Percentiles rank a stretch among this genome's conserved stretches.
Evolutionary conservation across 1,140 invertebrate species (phyloP).

Genomic region (Anastrepha ludens): DNA sequence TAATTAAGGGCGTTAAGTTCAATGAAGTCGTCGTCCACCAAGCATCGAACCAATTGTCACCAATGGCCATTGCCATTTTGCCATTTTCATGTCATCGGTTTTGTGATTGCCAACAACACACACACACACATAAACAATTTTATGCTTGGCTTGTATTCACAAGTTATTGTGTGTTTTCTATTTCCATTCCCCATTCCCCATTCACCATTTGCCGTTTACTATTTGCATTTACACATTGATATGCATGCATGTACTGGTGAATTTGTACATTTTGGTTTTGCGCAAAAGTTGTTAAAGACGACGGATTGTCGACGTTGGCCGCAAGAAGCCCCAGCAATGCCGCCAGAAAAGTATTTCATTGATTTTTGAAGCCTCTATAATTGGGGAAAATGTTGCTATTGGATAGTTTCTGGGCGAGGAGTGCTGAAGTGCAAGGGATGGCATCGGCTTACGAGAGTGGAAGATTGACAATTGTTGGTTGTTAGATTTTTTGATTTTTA

Average conservation of each 20-base stretch:
- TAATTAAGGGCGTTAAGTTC: neutral
- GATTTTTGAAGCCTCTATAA: slow-evolving; percentile 55
- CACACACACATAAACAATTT: neutral
- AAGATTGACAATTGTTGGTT: neutral
- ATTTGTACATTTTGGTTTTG: slow-evolving; percentile 15
- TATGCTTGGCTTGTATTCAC: neutral
- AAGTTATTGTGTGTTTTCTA: neutral
- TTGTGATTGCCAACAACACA: neutral
- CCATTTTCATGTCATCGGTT: neutral
- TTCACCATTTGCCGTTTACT: neutral
- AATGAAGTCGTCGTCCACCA: neutral
- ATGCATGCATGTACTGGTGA: neutral
- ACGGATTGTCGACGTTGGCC: slow-evolving; percentile 45
- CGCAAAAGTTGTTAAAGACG: slow-evolving; percentile 50
- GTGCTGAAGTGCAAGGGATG: neutral
- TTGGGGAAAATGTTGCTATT: slow-evolving; percentile 44
- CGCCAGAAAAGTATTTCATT: slow-evolving; percentile 55
- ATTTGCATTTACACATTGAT: neutral
- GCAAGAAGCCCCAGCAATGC: slow-evolving; percentile 53
- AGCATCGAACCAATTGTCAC: neutral
- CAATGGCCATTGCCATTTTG: slow-evolving; percentile 21
- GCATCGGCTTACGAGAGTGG: neutral
- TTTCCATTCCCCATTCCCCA: neutral
- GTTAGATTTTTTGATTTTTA: neutral
- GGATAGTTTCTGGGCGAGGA: neutral